Evolutionary conservation across 2,888 invertebrate species (phyloP), one percentile per base, ranked within the genome.

Genomic region (Scaptomyza tumidula): DNA sequence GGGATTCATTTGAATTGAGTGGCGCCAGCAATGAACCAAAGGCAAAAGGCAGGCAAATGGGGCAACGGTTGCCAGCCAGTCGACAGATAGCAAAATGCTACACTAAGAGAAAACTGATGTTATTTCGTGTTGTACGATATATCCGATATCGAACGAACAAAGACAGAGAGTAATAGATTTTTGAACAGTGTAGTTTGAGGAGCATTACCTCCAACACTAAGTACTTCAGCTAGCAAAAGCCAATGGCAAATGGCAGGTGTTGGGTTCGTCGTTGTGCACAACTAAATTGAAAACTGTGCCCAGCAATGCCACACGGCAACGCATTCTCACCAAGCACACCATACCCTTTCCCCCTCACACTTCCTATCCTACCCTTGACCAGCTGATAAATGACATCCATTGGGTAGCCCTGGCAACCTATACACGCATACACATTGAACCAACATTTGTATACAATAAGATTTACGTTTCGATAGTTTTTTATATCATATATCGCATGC

Each of bases 331-430:
- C 48, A 55, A 58, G 41, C 16, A 16, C 41, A 14, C 6, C 14
- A 29, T 5, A 7, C 41, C 14, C 9, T 9, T 3, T 3, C 41
- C 14, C 16, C 7, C 16, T 19, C 24, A 24, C 24, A 24, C 24
- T 4, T 3, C 24, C 24, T 24, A 3, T n/a, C n/a, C n/a, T n/a
- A n/a, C n/a, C 19, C 19, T 29, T 6, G 27, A 41, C 45, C 55
- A 61, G 46, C 62, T 56, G 69, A 39, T 62, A 61, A 72, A 76
- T 76, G 70, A 49, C 71, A 64, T 49, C 48, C 62, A 46, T 62
- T 48, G 55, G 60, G 29, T 52, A 43, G 43, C 41, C 33, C 7
- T 55, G 1, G 97, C 97, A 90, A 98, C 98, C 86, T 97, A 97
- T 6, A 98, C 93, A 89, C 16, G 33, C 44, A 43, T 45, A 63